These are phyloP conservation scores for Protomyctophum bolini DNA, from an alignment of 2,113 vertebrate genomes.

Conservation along the genomic window DNA sequence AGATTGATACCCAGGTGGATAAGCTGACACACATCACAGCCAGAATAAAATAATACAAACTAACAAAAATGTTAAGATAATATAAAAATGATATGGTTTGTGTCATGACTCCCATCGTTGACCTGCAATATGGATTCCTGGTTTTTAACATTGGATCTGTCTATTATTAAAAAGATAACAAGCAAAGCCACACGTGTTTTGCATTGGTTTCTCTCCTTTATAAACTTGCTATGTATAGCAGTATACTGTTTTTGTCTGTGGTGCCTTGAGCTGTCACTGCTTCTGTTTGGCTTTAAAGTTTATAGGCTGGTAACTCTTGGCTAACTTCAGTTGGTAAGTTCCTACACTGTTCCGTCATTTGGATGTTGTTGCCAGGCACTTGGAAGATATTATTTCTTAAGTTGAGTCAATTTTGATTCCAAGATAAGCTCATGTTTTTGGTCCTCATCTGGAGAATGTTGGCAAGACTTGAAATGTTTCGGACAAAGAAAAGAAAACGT, in stretches of 20 bases:
- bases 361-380: constrained; percentile 4
- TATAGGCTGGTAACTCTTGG: not conserved
- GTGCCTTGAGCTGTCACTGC: not conserved
- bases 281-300: not conserved
- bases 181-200: not conserved
- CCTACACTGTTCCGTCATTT: not conserved
- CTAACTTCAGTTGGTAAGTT: constrained; percentile 5
- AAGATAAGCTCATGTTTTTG: constrained; percentile 20
- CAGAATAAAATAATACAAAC: constrained; percentile 60
- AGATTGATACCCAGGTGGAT: constrained; percentile 63
- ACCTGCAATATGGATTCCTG: constrained; percentile 17
- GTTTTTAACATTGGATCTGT: constrained; percentile 36
- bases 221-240: not conserved
- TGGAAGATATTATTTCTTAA: not conserved
- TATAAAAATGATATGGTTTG: constrained; percentile 48
- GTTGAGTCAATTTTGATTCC: constrained; percentile 4
- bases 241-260: not conserved
- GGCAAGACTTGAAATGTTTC: constrained; percentile 35
- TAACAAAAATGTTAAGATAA: constrained; percentile 58
- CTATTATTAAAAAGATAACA: constrained; percentile 23
- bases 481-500: constrained; percentile 50
- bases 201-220: not conserved
- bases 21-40: constrained; percentile 69
- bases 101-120: constrained; percentile 26
- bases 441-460: constrained; percentile 24